Evolutionary conservation across 2,113 vertebrate genomes (phyloP).

Genomic region (Nanorana parkeri): DNA sequence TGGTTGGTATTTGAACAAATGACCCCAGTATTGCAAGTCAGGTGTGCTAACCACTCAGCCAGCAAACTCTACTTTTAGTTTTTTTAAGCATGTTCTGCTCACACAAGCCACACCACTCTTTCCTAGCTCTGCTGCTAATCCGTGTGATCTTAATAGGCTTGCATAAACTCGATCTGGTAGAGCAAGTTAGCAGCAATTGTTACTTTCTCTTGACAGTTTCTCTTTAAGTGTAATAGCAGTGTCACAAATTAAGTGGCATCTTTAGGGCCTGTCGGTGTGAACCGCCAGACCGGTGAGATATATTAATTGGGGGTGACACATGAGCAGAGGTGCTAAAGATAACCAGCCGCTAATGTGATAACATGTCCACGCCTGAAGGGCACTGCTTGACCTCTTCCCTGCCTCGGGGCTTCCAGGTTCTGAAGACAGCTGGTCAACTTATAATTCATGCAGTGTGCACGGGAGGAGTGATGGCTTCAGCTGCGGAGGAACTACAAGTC

Average conservation of each 20-base stretch:
- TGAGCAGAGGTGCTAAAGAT: slow-evolving; percentile 10
- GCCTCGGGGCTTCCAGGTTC: not conserved
- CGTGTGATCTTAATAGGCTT: too few relatives aligned
- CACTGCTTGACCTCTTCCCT: not conserved
- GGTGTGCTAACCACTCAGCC: too few relatives aligned
- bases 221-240: slow-evolving; percentile 15
- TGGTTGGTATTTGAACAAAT: too few relatives aligned
- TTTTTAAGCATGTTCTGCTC: too few relatives aligned
- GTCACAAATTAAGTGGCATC: slow-evolving; percentile 19
- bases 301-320: slow-evolving; percentile 24
- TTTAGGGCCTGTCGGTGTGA: not conserved
- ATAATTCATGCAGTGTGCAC: not conserved
- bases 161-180: not conserved
- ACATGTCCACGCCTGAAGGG: slow-evolving; percentile 23
- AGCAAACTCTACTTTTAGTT: too few relatives aligned
- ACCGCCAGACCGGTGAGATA: slow-evolving; percentile 16
- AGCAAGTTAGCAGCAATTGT: not conserved
- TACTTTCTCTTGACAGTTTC: slow-evolving; percentile 5
- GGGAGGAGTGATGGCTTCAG: too few relatives aligned
- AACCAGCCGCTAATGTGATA: slow-evolving; percentile 36
- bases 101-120: too few relatives aligned
- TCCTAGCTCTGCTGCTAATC: too few relatives aligned
- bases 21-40: too few relatives aligned
- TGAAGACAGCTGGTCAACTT: not conserved
- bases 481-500: too few relatives aligned